Base-by-base conservation (phyloP, 1,140 invertebrate species). In the Polypedilum pembai region DNA sequence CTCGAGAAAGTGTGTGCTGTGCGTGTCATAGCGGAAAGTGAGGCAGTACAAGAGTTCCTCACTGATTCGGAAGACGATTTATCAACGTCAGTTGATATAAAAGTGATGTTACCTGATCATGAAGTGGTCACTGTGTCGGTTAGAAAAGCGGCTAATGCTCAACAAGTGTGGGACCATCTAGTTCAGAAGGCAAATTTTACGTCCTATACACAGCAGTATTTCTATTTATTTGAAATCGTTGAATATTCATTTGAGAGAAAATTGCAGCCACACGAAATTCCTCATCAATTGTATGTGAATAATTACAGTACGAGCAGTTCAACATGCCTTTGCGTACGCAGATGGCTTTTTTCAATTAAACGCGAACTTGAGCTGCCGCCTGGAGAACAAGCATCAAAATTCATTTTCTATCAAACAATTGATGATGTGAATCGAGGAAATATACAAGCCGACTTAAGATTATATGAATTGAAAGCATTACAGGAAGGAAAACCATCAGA, bases 231-330 rank as follows among this genome's bases (percentile, higher is more conserved):
- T 85, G 97, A 99, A 87, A 98, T 98, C 78, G 94, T 99, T 73
- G 96, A 98, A 80, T 95, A 96, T 80, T 94, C 94, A 84, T 97
- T 97, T 83, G 93, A 99, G 83, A 88, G 98, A 74, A 98, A 98
- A 84, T 83, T 99, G 73, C 92, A 94, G 78, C 89, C 93, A 1
- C 90, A 92, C 80, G 98, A 99, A 84, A 94, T 95, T 77, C 96
- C 96, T 0, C 96, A 99, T 83, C 95, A 96, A 78, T 85, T 99
- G 73, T 99, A 99, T 82, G 96, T 99, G 77, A 96, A 99, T 85
- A 99, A 99, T 84, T 99, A 99, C 80, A 97, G 94, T 76, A 99
- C 97, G n/a, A 96, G 96, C 21, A 96, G 94, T 33, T 93, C 94
- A 73, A 98, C 95, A 12, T 99, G 98, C 82, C 85, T 99, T n/a